Conservation (phyloP, 2,888 invertebrate species). For the Papilio demoleus region DNA sequence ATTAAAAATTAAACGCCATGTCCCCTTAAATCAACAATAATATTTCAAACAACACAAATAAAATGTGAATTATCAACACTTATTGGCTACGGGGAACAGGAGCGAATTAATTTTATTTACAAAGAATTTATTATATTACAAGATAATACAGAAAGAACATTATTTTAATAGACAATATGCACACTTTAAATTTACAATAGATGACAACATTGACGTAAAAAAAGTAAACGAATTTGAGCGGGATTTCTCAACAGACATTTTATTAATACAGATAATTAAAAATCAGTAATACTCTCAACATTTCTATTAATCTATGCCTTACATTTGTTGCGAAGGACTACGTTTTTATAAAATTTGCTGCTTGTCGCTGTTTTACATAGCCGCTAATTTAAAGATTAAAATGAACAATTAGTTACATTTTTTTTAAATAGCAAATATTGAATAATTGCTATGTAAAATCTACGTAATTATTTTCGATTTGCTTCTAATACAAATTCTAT, state of each 20-base stretch:
- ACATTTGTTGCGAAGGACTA: neutral
- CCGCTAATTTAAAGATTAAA: neutral
- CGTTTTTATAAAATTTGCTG: neutral
- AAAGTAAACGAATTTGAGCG: conserved; percentile 1
- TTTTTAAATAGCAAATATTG: too few relatives aligned
- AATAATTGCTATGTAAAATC: too few relatives aligned
- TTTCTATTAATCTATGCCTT: neutral
- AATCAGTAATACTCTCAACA: neutral
- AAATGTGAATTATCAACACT: conserved; percentile 75
- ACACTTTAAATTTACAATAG: neutral
- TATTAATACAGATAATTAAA: neutral
- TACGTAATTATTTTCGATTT: too few relatives aligned
- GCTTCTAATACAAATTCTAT: conserved; percentile 1
- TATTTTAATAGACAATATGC: neutral
- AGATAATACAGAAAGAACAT: conserved; percentile 43
- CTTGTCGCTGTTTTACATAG: neutral
- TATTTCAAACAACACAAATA: conserved; percentile 67
- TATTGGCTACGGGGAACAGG: conserved; percentile 62
- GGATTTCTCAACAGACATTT: neutral
- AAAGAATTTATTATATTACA: conserved; percentile 47
- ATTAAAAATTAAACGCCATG: conserved; percentile 33
- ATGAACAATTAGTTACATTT: neutral
- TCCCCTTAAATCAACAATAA: conserved; percentile 44
- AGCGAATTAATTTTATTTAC: conserved; percentile 64
- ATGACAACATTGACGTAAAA: neutral